Base-by-base conservation (phyloP, 1,140 invertebrate species). In the Lerema accius region DNA sequence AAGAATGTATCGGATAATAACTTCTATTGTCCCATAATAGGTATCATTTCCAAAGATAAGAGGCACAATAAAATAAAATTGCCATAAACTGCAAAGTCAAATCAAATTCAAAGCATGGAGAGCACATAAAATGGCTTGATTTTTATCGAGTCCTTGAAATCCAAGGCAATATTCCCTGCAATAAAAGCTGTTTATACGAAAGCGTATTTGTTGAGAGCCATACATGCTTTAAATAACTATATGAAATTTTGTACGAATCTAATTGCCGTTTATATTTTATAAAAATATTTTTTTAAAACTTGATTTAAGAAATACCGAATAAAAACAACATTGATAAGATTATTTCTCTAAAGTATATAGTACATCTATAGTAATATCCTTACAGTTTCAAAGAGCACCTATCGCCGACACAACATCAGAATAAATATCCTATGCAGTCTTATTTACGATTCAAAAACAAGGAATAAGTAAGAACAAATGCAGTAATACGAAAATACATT, bases 51-150 rank as follows among this genome's bases (percentile, higher is more conserved):
- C 15, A 46, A 58, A 58, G 42, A 46, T 58, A 58, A 58, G 28
- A 58, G 42, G 28, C 11, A 58, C 55, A 58, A 58, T 58, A 58
- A 58, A 58, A 58, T 58, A 28, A 58, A 58, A 58, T 43, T 58
- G 55, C 42, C 40, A 58, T 58, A 58, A 58, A 58, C 55, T 58
- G 55, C 55, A 58, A 46, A 58, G 55, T 58, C 55, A 58, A 58
- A 58, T 58, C 55, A 35, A 58, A 58, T 58, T 58, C 55, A 58
- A 58, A 28, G 42, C 55, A 58, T 58, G 55, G 28, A 58, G 15
- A 58, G 55, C 42, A 58, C 42, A 58, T 58, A 58, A 58, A 45
- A 58, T 11, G 10, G 42, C 28, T 58, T 56, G 53, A 56, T 56
- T 56, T 56, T 56, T 58, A 58, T 58, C 55, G 40, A 46, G 42